Conservation (phyloP, 2,888 invertebrate species). For the Acanthococcus lagerstroemiae region DNA sequence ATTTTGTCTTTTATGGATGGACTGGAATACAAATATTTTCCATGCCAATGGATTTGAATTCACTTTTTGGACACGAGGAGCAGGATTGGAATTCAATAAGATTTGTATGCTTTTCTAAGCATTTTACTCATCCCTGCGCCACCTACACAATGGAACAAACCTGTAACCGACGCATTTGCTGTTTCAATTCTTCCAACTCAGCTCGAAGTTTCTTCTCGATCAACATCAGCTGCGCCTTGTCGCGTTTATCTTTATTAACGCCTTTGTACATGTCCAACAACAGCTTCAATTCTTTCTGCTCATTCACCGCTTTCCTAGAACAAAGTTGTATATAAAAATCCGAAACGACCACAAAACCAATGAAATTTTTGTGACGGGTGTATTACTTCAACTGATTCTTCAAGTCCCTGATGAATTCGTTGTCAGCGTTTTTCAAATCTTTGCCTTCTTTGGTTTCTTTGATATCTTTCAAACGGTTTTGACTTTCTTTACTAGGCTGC, state of each 20-base stretch:
- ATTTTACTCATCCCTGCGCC: too few relatives aligned
- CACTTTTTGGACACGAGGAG: too few relatives aligned
- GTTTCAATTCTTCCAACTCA: slow-evolving; percentile 79
- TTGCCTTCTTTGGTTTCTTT: slow-evolving; percentile 19
- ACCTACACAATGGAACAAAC: too few relatives aligned
- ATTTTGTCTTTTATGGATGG: too few relatives aligned
- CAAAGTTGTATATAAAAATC: too few relatives aligned
- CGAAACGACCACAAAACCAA: neutral
- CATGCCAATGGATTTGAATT: too few relatives aligned
- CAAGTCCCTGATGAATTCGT: slow-evolving; percentile 73
- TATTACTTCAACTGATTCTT: slow-evolving; percentile 83
- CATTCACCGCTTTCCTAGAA: slow-evolving; percentile 74
- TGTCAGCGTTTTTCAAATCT: slow-evolving; percentile 47
- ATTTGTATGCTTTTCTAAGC: too few relatives aligned
- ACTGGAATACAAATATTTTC: too few relatives aligned
- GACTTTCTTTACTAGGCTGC: slow-evolving; percentile 4
- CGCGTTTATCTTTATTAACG: slow-evolving; percentile 90
- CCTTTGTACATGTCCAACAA: slow-evolving; percentile 94
- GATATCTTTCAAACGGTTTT: slow-evolving; percentile 10
- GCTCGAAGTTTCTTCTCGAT: slow-evolving; percentile 82
- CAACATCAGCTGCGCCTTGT: slow-evolving; percentile 93
- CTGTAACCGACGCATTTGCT: slow-evolving; percentile 76
- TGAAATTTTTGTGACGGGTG: neutral
- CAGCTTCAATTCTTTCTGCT: slow-evolving; percentile 89
- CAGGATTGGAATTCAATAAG: too few relatives aligned